phyloP scores from a whole-genome alignment of 2,113 vertebrate species.

The Atractosteus spatula region DNA sequence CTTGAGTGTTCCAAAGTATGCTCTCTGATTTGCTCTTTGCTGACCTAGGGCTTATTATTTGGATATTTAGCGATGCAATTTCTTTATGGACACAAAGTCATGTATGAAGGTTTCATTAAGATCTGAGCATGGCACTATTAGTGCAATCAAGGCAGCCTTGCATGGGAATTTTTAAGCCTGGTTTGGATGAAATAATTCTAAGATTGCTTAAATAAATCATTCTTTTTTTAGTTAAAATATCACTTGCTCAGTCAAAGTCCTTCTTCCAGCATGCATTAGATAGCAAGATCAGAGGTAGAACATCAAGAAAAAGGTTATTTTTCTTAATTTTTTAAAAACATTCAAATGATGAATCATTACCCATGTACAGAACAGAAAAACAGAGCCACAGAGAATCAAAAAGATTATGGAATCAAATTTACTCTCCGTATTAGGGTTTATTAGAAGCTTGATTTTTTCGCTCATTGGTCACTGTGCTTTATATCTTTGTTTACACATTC shows the following conservation, averaged over 20 bases:
- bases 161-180: too few relatives aligned
- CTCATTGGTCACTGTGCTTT: background rate
- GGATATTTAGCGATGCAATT: too few relatives aligned
- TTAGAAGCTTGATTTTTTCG: background rate
- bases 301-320: conserved; percentile 1
- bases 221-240: too few relatives aligned
- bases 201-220: too few relatives aligned
- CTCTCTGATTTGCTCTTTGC: too few relatives aligned
- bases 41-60: too few relatives aligned
- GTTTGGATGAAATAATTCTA: too few relatives aligned
- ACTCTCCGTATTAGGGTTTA: background rate
- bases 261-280: background rate
- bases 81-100: too few relatives aligned
- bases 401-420: background rate
- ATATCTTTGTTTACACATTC: conserved; percentile 12
- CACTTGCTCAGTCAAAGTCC: background rate
- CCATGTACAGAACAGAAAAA: conserved; percentile 4
- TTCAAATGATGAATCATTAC: conserved; percentile 16
- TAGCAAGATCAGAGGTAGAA: background rate
- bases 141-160: too few relatives aligned
- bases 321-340: background rate
- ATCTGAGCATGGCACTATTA: too few relatives aligned
- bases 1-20: too few relatives aligned
- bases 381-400: background rate
- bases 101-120: too few relatives aligned